Base-by-base conservation (phyloP, 2,797 vertebrate species). In the Luscinia luscinia region DNA sequence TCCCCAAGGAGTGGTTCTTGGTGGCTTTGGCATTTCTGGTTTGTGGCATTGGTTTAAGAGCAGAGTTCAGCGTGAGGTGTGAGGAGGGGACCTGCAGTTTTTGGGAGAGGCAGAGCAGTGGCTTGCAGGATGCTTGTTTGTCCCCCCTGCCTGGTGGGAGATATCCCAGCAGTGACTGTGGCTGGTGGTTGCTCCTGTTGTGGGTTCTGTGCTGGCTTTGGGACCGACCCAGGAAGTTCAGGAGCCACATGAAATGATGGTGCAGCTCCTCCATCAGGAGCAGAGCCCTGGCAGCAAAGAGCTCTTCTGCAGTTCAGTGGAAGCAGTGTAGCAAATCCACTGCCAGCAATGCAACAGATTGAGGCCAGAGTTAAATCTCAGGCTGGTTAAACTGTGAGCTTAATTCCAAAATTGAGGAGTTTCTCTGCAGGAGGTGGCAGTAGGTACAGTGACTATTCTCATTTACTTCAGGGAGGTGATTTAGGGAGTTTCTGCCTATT, bases 231-330 rank as follows among this genome's bases (percentile, higher is more conserved):
- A 28, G 62, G 74, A 51, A 6, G 27, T 43, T 58, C 11, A 64
- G 46, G 69, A 57, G 15, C 52, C 15, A 2, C 0, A 0, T 51
- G 59, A 51, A 19, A 1, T 21, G 34, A 19, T 54, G 52, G 22
- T 48, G 23, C 27, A 73, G 51, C 45, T 84, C 51, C 48, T 52
- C 3, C 8, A 2, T 11, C 41, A 52, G 54, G 58, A 78, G 40
- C 48, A 79, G 82, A 79, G 51, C 43, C 32, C 41, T 41, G 40
- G 58, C 30, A 84, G 78, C 68, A n/a, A 40, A 43, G 26, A 38
- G 43, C n/a, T 36, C 59, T 61, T 40, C 26, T 23, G 52, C 28
- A 49, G 23, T 27, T n/a, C 32, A 69, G 20, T 45, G 11, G 38
- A 6, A 52, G 58, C 40, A 26, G 20, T 1, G 11, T 15, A 46